Evolutionary conservation across 2,888 invertebrate genomes (phyloP), one percentile per base, ranked within the genome.

Genomic region (Drosophila lacicola): DNA sequence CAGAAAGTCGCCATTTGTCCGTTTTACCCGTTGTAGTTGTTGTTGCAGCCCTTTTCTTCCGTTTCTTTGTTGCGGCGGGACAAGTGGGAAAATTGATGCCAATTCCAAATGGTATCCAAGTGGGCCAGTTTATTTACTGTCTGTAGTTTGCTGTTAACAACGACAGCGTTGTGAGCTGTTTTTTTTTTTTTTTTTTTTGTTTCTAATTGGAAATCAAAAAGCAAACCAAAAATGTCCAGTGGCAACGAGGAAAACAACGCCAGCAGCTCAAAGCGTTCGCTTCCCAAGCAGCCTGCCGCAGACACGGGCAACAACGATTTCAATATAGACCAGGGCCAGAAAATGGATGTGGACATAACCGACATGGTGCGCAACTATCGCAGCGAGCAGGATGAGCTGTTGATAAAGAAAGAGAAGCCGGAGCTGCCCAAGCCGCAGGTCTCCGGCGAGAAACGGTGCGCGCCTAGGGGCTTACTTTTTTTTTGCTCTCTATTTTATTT

Each of bases 1-100:
- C 68, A 42, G 60, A 75, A 82, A 84, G 74, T 72, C 81, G 86
- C 88, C 87, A 88, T 88, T 87, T 74, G 57, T 71, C 62, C 57
- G 56, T 47, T 68, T 58, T 51, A 64, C 51, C 54, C 58, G 58
- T 46, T 58, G 60, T 58, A 64, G 51, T 45, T 68, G 79, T 61
- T 63, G 68, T 51, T 78, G 74, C 63, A 61, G 58, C 66, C 66
- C 58, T 56, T 69, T 33, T 10, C 6, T 47, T 2, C 29, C 47
- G 21, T 49, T 63, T 72, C 58, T 75, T 71, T 74, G 78, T 78
- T 47, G 49, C 25, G 62, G 61, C 55, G 17, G 54, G 49, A 49
- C 6, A 17, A 29, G 41, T 14, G 1, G 37, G 55, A 11, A 37
- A 45, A 41, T 60, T 34, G 25, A 55, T 55, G 37, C 13, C 36